Evolutionary conservation across 37 sponge, comb jelly and placozoan species (phyloP).

Genomic region (Hormiphora californensis): DNA sequence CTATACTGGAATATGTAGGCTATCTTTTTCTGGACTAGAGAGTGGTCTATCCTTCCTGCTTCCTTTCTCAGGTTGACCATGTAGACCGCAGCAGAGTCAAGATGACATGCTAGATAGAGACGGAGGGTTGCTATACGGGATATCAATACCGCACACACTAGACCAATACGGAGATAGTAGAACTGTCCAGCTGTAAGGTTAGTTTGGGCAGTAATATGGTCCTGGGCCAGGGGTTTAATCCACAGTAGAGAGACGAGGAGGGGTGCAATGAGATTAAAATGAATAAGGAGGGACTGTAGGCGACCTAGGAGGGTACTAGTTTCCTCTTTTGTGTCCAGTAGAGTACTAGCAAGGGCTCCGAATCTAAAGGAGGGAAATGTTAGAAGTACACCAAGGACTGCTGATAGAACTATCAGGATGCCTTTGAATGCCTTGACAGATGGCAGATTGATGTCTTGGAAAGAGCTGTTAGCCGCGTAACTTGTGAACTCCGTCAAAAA

Average conservation of each 20-base stretch:
- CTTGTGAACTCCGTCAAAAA: not conserved
- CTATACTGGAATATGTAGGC: constrained; percentile 49
- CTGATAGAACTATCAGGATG: not conserved
- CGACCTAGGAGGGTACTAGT: not conserved
- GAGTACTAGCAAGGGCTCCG: constrained; percentile 22
- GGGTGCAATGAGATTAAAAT: constrained; percentile 32
- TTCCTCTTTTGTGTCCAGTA: not conserved
- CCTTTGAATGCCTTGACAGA: constrained; percentile 39
- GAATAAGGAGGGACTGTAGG: not conserved
- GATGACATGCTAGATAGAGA: constrained; percentile 17
- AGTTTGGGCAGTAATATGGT: not conserved
- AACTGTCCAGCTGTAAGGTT: not conserved
- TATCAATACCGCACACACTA: not conserved
- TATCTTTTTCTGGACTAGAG: constrained; percentile 30
- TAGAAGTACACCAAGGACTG: not conserved
- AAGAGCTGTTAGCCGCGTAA: not conserved
- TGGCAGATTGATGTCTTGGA: not conserved
- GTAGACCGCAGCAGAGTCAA: constrained; percentile 9
- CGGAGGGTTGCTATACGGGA: not conserved
- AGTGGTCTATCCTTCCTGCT: constrained; percentile 16
- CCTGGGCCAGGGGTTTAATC: constrained; percentile 42
- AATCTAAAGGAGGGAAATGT: constrained; percentile 35
- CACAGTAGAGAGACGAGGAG: constrained; percentile 1
- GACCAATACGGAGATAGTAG: not conserved
- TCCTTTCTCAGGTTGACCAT: not conserved